phyloP scores from a whole-genome alignment of 2,113 vertebrate genomes.

The Chionomys nivalis region DNA sequence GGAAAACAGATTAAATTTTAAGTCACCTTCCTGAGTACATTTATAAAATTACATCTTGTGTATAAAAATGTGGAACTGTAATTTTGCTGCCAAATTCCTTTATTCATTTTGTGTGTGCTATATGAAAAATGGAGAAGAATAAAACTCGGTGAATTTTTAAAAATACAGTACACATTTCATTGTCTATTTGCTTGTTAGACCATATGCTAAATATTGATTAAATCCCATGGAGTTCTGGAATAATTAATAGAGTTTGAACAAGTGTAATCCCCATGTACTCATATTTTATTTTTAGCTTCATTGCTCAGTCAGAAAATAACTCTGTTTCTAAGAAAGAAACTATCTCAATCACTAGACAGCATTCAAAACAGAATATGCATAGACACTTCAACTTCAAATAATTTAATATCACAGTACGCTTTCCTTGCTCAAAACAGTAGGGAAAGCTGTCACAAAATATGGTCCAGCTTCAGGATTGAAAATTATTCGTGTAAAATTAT shows the following conservation, averaged over 20 bases:
- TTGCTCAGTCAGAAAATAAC: conserved; percentile 35
- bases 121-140: not conserved
- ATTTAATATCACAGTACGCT: not conserved
- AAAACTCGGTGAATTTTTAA: conserved; percentile 10
- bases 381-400: conserved; percentile 39
- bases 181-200: conserved; percentile 27
- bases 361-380: conserved; percentile 40
- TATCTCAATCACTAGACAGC: not conserved
- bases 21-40: not conserved
- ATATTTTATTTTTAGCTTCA: conserved; percentile 56
- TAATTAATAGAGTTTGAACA: conserved; percentile 45
- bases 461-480: not conserved
- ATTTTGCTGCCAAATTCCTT: not conserved
- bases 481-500: not conserved
- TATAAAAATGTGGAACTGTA: not conserved
- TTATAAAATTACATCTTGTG: conserved; percentile 4
- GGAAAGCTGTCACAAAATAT: not conserved
- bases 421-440: conserved; percentile 32
- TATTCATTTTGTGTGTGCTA: not conserved
- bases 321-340: conserved; percentile 43
- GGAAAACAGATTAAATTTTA: not conserved
- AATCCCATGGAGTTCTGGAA: conserved; percentile 15
- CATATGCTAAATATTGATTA: conserved; percentile 43
- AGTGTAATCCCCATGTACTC: conserved; percentile 19
- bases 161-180: conserved; percentile 25